These are phyloP conservation scores for Alethe castanea DNA, from an alignment of 2,113 vertebrate genomes.

Conservation along the genomic window DNA sequence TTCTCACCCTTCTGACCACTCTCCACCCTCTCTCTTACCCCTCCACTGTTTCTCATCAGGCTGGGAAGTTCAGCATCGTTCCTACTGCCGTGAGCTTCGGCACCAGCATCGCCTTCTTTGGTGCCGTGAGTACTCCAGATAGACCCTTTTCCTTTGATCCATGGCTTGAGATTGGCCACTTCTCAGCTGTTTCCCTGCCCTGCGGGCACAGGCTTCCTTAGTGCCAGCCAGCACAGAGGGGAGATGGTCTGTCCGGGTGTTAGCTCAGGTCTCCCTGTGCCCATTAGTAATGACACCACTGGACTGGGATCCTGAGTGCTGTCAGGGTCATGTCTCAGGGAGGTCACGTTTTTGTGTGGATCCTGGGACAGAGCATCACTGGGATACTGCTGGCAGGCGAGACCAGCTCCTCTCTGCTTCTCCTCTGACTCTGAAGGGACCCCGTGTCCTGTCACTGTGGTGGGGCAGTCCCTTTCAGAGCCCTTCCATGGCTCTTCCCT, in stretches of 20 bases:
- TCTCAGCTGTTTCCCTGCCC: background rate
- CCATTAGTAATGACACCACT: background rate
- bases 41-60: constrained; percentile 49
- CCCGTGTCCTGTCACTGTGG: fast-evolving
- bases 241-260: background rate
- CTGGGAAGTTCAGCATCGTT: constrained; percentile 73
- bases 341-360: background rate
- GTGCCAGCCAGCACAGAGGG: too few species aligned
- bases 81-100: constrained; percentile 64
- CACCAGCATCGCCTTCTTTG: constrained; percentile 64
- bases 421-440: background rate
- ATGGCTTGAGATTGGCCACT: background rate
- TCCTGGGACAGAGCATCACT: background rate
- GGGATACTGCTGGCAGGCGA: background rate
- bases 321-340: fast-evolving
- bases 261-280: background rate
- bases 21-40: background rate
- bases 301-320: background rate
- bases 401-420: background rate
- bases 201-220: background rate
- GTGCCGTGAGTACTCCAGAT: constrained; percentile 64
- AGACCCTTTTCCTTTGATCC: fast-evolving
- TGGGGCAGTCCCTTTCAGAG: background rate
- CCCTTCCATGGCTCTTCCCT: background rate
- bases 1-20: background rate